Base-by-base conservation (phyloP, 2,113 vertebrate genomes). In the Cyanoliseus patagonus region DNA sequence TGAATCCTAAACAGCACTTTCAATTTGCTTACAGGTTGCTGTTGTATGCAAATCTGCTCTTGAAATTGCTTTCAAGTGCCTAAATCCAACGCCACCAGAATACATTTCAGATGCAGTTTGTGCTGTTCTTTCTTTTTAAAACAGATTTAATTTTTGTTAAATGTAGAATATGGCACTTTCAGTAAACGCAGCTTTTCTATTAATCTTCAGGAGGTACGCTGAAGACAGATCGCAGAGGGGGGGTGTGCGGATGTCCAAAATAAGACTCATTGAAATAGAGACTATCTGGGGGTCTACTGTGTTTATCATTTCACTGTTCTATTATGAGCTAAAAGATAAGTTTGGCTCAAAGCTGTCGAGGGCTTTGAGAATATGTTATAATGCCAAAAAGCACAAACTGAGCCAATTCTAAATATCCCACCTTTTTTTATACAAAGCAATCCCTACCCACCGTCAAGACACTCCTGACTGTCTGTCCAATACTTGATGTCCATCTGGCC, bases 11-110 rank as follows among this genome's bases (percentile, higher is more conserved):
- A 37, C 5, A 57, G 66, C n/a, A 35, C n/a, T 94, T 95, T 46
- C 61, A 82, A 80, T 94, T 92, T 91, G 44, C 37, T 80, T 59
- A 91, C 49, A 86, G 20, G 44, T 85, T 97, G 89, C 69, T 57
- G 49, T 88, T 95, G 73, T 86, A 61, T 66, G 47, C n/a, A 68
- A 67, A 86, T 37, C 17, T 33, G 49, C 72, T 94, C 86, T 61
- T 77, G 72, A 92, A 73, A 97, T 90, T 86, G 78, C 83, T 95
- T 76, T 62, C 67, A 93, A 72, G 53, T 59, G 77, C 82, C 80
- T 83, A 96, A 94, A 86, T 53, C 42, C 59, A 93, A 76, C 28
- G 47, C 23, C 64, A 87, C 37, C 25, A 62, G 57, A 53, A 83
- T 67, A 89, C 92, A 95, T 94, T 92, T 69, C 69, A 87, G 59